These are phyloP conservation scores for Andrena bucephala DNA, from an alignment of 2,888 invertebrate genomes.

Conservation along the genomic window DNA sequence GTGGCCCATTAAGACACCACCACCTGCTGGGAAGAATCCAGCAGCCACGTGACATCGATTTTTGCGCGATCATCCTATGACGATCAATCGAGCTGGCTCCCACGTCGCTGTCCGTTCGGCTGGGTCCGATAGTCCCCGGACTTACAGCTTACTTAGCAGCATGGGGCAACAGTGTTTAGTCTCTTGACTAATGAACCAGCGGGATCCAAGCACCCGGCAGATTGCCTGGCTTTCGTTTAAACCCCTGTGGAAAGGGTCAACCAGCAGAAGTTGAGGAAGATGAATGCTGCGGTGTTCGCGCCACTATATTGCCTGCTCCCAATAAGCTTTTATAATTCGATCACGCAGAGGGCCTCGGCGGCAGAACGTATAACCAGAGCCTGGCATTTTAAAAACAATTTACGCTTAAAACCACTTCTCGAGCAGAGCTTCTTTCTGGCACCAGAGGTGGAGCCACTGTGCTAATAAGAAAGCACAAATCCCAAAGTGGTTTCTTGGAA, in stretches of 20 bases:
- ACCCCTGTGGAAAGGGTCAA: conserved; percentile 74
- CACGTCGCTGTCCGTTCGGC: conserved; percentile 60
- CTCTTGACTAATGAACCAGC: conserved; percentile 81
- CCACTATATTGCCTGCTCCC: conserved; percentile 26
- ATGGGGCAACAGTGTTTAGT: conserved; percentile 76
- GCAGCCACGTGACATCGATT: conserved; percentile 66
- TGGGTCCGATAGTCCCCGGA: conserved; percentile 52
- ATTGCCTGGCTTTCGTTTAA: conserved; percentile 70
- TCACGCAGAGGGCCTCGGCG: not conserved
- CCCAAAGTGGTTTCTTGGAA: not conserved
- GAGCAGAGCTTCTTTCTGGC: not conserved
- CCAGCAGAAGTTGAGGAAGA: conserved; percentile 69
- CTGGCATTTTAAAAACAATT: too few species aligned
- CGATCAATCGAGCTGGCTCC: conserved; percentile 67
- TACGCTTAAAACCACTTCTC: not conserved
- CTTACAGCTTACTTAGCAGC: conserved; percentile 77
- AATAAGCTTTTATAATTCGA: conserved; percentile 10
- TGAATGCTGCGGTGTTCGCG: conserved; percentile 59
- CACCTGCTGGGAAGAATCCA: conserved; percentile 49
- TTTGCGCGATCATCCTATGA: conserved; percentile 77
- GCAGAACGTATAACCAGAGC: not conserved
- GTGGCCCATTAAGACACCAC: conserved; percentile 78
- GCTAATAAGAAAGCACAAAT: not conserved
- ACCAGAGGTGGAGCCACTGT: not conserved
- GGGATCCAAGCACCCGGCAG: conserved; percentile 65